Base-by-base conservation (phyloP, 2,113 vertebrate genomes). In the Crotalus helleri region DNA sequence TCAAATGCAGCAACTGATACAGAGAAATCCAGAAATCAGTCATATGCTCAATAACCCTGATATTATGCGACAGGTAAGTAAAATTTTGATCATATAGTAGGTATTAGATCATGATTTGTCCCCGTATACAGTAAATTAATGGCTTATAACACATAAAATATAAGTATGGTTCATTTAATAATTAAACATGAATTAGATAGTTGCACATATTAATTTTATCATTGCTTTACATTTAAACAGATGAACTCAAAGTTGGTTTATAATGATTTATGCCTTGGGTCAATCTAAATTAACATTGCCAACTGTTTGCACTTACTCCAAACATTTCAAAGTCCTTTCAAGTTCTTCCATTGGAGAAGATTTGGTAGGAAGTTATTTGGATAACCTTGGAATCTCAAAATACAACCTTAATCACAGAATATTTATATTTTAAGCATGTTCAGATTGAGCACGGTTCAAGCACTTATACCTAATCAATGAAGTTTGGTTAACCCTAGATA, bases 11-110 rank as follows among this genome's bases (percentile, higher is more conserved):
- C 98, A 98, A 94, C 94, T 98, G 94, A 97, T 98, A 97, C 98
- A 98, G 92, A 97, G 98, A 97, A 98, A 98, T 95, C 98, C 98
- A 96, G 98, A 98, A 94, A 98, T 98, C 90, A 98, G 97, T 96
- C 98, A 98, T 94, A 98, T 98, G 98, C 97, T 98, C 92, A 98
- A 98, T 97, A 98, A 98, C 96, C 98, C 98, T 92, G 98, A 98
- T 96, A 97, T 98, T 97, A 98, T 98, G 98, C 97, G 98, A 98
- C 98, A 98, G 96, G 98, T 98, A 98, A 94, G 98, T 44, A 55
- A 94, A 93, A 87, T 13, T 93, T 94, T 17, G 61, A 95, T 91
- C 5, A 0, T 90, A 90, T 26, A 39, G 92, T 95, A 15, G 21
- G 39, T 81, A 90, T 0, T 0, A 39, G 33, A 85, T 46, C 4